Evolutionary conservation across 2,888 invertebrate genomes (phyloP), one percentile per base, ranked within the genome.

Genomic region (Sinelater perroti): DNA sequence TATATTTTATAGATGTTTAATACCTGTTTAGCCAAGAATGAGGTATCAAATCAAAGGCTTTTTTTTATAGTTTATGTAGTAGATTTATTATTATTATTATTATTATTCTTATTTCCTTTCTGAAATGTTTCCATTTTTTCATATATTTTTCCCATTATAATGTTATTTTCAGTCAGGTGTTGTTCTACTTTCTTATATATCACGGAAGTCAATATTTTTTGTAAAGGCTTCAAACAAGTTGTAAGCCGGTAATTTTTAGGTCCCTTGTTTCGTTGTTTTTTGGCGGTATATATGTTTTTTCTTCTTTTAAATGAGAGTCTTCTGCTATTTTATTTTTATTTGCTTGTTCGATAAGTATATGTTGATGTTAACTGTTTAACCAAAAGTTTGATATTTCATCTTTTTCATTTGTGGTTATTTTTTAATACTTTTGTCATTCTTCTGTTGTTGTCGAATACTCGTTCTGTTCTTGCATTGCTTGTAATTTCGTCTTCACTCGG

Each of bases 301-400:
- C 30, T 30, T 30, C n/a, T 3, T n/a, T 30, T 30, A 30, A n/a
- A 30, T 5, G 8, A 3, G 30, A 11, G 4, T 30, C 8, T 30
- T 30, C 30, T 30, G 11, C 11, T 30, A 30, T 30, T 30, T 8
- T 30, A n/a, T 30, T 30, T 30, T 30, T 30, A 30, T 30, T 30
- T 30, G 30, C 11, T 30, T 30, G 3, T 3, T 30, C 8, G 30
- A n/a, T 30, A 30, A n/a, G 3, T 30, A 30, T 30, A 8, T 30
- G 30, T 30, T 30, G 30, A 30, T 30, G 30, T 30, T 30, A 30
- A n/a, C 11, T 30, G 30, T 30, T 30, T 30, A 30, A 30, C 30
- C 30, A 30, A 30, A 30, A 30, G 8, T 30, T 30, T 30, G 8
- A 3, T 30, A 30, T 30, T 30, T 30, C 10, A 30, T 30, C 30